Evolutionary conservation across 2,888 invertebrate species (phyloP).

Genomic region (Cylindroiulus punctatus): DNA sequence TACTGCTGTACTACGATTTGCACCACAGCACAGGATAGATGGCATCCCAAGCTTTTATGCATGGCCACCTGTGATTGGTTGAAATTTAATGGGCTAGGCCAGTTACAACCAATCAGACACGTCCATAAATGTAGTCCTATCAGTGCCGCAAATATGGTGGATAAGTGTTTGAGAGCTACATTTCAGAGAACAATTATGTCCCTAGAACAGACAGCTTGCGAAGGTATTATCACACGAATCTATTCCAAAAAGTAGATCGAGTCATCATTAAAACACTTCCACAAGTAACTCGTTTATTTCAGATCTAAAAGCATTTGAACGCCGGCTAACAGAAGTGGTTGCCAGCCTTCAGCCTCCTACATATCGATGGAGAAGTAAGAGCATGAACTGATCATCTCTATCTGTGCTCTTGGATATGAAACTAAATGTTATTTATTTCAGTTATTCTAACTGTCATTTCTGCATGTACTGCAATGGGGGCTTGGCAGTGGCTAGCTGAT

Average conservation of each 20-base stretch:
- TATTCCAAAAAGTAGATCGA: background rate
- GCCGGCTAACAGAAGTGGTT: conserved; percentile 96
- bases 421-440: conserved; percentile 64
- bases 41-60: background rate
- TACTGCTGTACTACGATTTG: too few relatives aligned
- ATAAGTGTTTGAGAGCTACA: background rate
- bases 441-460: conserved; percentile 88
- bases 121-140: background rate
- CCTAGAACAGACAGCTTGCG: conserved; percentile 89
- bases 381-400: background rate
- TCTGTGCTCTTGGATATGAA: background rate
- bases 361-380: conserved; percentile 78
- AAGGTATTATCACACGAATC: conserved; percentile 71
- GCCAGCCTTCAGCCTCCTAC: conserved; percentile 94
- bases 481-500: conserved; percentile 96
- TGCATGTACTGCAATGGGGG: conserved; percentile 90
- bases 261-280: background rate
- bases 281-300: background rate
- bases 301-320: conserved; percentile 97
- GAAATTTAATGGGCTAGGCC: background rate
- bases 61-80: background rate
- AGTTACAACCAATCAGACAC: background rate
- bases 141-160: conserved; percentile 10
- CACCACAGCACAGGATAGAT: too few relatives aligned
- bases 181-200: conserved; percentile 65